These are phyloP conservation scores for Ceratina calcarata DNA, from an alignment of 1,140 invertebrate species.

Conservation along the genomic window DNA sequence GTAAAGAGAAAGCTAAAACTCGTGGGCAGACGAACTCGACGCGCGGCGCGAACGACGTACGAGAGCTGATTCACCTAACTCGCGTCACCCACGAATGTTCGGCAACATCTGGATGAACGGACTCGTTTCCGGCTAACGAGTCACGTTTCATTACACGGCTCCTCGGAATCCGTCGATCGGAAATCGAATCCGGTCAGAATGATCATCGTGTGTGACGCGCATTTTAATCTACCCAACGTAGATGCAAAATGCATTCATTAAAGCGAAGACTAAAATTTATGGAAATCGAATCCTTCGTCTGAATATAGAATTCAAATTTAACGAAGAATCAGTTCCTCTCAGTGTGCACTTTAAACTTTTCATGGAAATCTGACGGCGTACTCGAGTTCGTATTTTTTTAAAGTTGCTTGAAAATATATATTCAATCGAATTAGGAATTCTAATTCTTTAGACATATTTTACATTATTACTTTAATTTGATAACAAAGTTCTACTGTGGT, in stretches of 20 bases:
- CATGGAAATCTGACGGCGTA: no score
- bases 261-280: background rate
- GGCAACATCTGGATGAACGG: conserved; percentile 46
- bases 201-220: no score
- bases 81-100: conserved; percentile 38
- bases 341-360: no score
- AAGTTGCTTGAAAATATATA: no score
- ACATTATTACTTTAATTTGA: background rate
- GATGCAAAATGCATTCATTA: background rate
- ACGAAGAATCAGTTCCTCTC: background rate
- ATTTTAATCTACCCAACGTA: background rate
- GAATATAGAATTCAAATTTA: background rate
- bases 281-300: background rate
- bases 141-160: conserved; percentile 15
- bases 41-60: background rate
- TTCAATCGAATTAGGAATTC: no score
- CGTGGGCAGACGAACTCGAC: conserved; percentile 30
- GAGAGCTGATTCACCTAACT: conserved; percentile 41
- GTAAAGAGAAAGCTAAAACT: conserved; percentile 28
- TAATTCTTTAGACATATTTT: background rate
- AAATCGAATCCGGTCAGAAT: conserved; percentile 22
- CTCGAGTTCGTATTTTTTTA: no score
- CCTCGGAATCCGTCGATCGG: conserved; percentile 8
- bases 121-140: conserved; percentile 33
- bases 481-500: background rate